phyloP scores from a whole-genome alignment of 2,888 invertebrate genomes.

The Sympetrum striolatum region DNA sequence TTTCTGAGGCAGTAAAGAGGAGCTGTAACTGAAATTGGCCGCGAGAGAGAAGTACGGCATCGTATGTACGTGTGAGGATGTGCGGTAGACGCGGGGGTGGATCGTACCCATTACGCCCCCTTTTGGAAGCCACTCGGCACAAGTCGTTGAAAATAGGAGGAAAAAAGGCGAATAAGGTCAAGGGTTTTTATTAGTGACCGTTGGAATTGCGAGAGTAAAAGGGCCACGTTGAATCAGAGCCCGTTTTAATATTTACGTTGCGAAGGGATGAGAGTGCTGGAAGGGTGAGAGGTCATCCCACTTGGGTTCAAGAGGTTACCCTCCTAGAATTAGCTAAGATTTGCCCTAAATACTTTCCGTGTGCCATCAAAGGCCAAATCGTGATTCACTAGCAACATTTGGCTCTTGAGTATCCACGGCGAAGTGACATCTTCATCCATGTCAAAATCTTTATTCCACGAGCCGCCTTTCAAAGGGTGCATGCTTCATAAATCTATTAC shows the following conservation, averaged over 20 bases:
- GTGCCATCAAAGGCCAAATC: too few relatives aligned
- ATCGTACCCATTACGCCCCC: slow-evolving; percentile 5
- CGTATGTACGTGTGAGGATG: neutral
- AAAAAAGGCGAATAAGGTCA: neutral
- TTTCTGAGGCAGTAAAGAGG: neutral
- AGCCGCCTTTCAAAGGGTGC: too few relatives aligned
- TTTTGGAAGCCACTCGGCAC: neutral
- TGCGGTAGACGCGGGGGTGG: neutral
- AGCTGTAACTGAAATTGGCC: slow-evolving; percentile 15
- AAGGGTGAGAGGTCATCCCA: neutral
- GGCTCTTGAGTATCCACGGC: too few relatives aligned
- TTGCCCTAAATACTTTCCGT: too few relatives aligned
- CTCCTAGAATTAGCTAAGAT: neutral
- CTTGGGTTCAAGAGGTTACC: neutral
- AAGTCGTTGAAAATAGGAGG: neutral
- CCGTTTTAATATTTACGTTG: neutral
- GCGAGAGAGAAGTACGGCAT: neutral
- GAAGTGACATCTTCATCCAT: too few relatives aligned
- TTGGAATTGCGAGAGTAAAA: neutral
- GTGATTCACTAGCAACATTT: too few relatives aligned
- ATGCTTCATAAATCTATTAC: too few relatives aligned
- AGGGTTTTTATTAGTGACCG: neutral
- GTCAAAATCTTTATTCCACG: too few relatives aligned
- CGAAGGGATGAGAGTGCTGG: neutral
- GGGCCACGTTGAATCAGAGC: neutral